Base-by-base conservation (phyloP, 2,888 invertebrate genomes). In the Sicus ferrugineus region DNA sequence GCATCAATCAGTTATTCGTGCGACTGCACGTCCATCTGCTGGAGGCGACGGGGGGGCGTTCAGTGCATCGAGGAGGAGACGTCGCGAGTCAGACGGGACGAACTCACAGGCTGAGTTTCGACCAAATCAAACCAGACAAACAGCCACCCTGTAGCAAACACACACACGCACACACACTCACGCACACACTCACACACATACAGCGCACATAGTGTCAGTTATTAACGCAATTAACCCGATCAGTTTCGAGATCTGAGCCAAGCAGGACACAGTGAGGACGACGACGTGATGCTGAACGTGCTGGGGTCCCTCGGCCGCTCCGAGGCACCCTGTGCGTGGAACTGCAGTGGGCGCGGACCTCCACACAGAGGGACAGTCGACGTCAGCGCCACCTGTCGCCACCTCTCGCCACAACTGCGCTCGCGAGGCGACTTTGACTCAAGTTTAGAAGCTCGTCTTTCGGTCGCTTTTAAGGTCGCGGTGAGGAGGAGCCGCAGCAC, bases 191-290 rank as follows among this genome's bases (percentile, higher is more conserved):
- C 16, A n/a, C 16, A 42, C 42, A 42, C 31, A 31, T 54, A 69
- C 67, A 67, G 68, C 73, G 69, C 67, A 70, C 68, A 74, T 80
- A 79, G 84, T 83, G 84, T 84, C 83, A 84, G 83, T 83, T 83
- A 83, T 83, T 83, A 83, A 84, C 82, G 84, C 83, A 84, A 84
- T 83, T 83, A 83, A 84, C 83, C 82, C 83, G 82, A 81, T 83
- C 82, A 84, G 83, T 82, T 82, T 84, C 81, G 82, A 80, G n/a
- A 84, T 83, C 83, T 83, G n/a, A 58, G 69, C 34, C 63, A 66
- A 61, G 16, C 67, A 69, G 48, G 46, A 52, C 34, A 26, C 59
- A 19, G n/a, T 23, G 38, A 31, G 21, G 19, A 46, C 42, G 3
- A 54, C 23, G 42, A 7, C 2, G 16, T 26, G 6, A 23, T 54